phyloP scores from a whole-genome alignment of 2,888 invertebrate genomes.

The Dioctria rufipes region DNA sequence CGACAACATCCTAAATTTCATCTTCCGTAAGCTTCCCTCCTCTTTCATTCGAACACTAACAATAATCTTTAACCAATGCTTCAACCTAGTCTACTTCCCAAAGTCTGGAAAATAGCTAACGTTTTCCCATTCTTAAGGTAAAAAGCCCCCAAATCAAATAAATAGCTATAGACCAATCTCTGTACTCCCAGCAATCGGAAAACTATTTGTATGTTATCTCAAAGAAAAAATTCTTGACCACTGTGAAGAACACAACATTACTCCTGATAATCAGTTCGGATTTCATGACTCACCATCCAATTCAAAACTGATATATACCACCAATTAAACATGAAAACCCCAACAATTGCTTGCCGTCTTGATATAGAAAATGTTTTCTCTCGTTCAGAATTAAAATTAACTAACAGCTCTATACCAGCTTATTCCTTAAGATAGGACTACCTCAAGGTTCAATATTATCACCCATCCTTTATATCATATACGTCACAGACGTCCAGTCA shows the following conservation, averaged over 20 bases:
- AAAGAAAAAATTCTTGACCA: not conserved
- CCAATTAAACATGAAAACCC: not conserved
- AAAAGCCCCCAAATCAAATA: not conserved
- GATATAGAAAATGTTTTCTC: no score
- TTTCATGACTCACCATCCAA: not conserved
- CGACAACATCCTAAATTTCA: not conserved
- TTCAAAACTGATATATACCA: not conserved
- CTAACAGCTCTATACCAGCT: no score
- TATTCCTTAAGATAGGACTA: not conserved
- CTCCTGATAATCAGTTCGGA: not conserved
- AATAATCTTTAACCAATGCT: not conserved
- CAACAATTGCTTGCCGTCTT: not conserved
- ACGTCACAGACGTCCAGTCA: not conserved
- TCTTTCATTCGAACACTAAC: not conserved
- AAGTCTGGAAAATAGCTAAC: not conserved
- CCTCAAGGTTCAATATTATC: not conserved
- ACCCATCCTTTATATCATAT: not conserved
- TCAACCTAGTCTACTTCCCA: not conserved
- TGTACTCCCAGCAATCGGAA: not conserved
- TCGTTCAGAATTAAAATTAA: no score
- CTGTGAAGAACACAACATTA: not conserved
- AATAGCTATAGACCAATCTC: not conserved
- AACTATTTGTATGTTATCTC: not conserved
- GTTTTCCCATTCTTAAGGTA: not conserved
- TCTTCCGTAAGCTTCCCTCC: not conserved